phyloP scores from a whole-genome alignment of 2,113 vertebrate species.

The Erythrolamprus reginae region DNA sequence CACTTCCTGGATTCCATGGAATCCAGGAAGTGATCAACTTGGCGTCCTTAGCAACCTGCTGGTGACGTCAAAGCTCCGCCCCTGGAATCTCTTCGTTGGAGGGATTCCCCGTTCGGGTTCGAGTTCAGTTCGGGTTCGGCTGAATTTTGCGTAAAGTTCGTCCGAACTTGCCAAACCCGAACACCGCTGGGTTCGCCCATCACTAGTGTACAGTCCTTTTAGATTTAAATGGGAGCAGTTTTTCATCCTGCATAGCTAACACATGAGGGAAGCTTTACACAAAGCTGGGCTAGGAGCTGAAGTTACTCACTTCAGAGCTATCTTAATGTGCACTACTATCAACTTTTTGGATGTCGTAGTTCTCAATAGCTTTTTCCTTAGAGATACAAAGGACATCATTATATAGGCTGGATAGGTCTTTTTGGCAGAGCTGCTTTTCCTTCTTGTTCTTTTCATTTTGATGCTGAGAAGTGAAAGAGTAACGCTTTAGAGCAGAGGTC shows the following conservation, averaged over 20 bases:
- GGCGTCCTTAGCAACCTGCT: too few relatives aligned
- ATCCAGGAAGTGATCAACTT: too few relatives aligned
- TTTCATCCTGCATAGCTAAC: not conserved
- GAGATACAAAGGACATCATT: not conserved
- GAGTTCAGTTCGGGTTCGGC: too few relatives aligned
- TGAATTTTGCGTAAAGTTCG: too few relatives aligned
- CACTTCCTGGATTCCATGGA: too few relatives aligned
- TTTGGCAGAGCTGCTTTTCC: not conserved
- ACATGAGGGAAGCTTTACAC: not conserved
- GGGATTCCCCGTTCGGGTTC: too few relatives aligned
- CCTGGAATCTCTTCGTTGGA: too few relatives aligned
- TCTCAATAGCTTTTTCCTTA: not conserved
- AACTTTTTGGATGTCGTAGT: not conserved
- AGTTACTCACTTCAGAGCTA: not conserved
- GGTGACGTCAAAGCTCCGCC: too few relatives aligned
- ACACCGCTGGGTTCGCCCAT: too few relatives aligned
- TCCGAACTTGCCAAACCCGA: too few relatives aligned
- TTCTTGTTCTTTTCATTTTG: not conserved
- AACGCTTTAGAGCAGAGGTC: not conserved
- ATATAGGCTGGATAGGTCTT: not conserved
- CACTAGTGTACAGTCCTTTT: not conserved
- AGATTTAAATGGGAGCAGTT: not conserved
- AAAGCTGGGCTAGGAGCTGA: not conserved
- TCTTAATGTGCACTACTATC: not conserved
- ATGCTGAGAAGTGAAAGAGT: not conserved